Percentiles rank a stretch among this genome's conserved stretches.
phyloP scores from a whole-genome alignment of 2,797 vertebrate species.

The Acropternis orthonyx region DNA sequence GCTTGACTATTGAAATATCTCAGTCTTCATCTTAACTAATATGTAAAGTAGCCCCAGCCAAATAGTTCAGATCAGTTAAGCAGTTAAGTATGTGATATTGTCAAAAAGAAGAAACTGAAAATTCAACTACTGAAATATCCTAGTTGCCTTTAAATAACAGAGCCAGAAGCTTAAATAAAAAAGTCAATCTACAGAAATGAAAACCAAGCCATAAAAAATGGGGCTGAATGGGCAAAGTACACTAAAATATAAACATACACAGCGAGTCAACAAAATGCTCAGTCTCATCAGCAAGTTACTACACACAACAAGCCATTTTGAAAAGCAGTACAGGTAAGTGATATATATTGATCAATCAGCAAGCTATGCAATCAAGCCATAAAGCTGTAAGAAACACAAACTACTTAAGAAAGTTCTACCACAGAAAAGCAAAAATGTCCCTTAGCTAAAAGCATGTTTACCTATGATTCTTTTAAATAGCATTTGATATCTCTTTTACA shows the following conservation, averaged over 20 bases:
- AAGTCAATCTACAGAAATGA: slow-evolving; percentile 1
- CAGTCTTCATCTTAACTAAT: not conserved
- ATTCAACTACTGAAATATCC: not conserved
- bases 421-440: not conserved
- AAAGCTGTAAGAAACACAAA: slow-evolving; percentile 41
- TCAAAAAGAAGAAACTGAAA: not conserved
- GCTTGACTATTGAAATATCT: not conserved
- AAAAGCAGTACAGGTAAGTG: not conserved
- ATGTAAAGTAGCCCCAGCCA: not conserved
- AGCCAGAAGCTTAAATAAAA: slow-evolving; percentile 9
- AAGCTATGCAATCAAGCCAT: slow-evolving; percentile 10
- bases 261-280: not conserved
- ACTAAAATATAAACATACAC: not conserved
- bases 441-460: not conserved
- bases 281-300: not conserved
- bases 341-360: not conserved
- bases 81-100: not conserved
- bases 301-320: not conserved
- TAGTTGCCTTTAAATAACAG: slow-evolving; percentile 21
- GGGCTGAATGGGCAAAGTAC: slow-evolving; percentile 16
- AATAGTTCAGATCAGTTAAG: not conserved
- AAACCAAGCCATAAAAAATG: not conserved
- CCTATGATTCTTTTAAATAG: not conserved
- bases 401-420: not conserved
- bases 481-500: not conserved